Evolutionary conservation across 2,113 vertebrate genomes (phyloP).

Genomic region (Cairina moschata): DNA sequence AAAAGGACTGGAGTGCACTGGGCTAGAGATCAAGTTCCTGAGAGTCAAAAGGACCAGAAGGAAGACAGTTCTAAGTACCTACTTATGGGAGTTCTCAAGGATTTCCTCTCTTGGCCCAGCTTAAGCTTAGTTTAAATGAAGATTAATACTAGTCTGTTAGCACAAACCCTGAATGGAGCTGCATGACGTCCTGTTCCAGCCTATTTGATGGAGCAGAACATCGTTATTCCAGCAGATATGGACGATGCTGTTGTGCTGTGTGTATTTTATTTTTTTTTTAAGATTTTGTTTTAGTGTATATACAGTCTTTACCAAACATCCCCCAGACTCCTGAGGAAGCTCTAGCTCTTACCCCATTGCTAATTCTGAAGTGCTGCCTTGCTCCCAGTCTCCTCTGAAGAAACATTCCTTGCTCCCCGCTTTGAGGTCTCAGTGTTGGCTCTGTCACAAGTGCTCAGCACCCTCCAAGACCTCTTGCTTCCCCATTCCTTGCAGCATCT

Average conservation of each 20-base stretch:
- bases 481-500: not conserved
- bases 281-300: not conserved
- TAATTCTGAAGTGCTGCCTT: not conserved
- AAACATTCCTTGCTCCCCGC: not conserved
- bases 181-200: not conserved
- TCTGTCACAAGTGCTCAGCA: not conserved
- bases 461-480: not conserved
- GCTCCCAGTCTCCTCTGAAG: not conserved
- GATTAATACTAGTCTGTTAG: not conserved
- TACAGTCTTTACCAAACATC: not conserved
- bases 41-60: not conserved
- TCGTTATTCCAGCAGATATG: not conserved
- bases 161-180: not conserved
- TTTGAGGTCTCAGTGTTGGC: accelerated
- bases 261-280: not conserved
- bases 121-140: not conserved
- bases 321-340: not conserved
- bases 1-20: not conserved
- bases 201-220: not conserved
- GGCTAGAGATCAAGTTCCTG: not conserved
- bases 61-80: not conserved
- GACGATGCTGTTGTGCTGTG: not conserved
- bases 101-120: not conserved
- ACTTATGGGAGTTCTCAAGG: not conserved
- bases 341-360: not conserved